Evolutionary conservation across 1,140 invertebrate genomes (phyloP).

Genomic region (Ceratoteleas bidentatus): DNA sequence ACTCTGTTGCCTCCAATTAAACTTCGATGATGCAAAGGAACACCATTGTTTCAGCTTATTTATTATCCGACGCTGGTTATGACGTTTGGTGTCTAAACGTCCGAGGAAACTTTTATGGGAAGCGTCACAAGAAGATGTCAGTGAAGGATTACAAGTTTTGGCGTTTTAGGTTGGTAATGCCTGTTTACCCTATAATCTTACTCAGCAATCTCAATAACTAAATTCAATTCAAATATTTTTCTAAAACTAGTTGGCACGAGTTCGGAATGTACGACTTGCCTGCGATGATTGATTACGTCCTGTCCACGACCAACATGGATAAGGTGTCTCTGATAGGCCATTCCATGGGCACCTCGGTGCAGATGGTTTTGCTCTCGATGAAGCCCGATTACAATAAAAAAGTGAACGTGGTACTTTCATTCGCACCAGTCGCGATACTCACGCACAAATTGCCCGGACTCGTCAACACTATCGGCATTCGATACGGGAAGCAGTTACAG

Average conservation of each 20-base stretch:
- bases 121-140: conserved; percentile 79
- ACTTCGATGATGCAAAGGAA: background rate
- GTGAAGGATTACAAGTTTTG: conserved; percentile 82
- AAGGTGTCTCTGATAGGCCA: conserved; percentile 80
- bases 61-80: conserved; percentile 83
- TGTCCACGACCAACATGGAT: conserved; percentile 79
- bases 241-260: conserved; percentile 81
- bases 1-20: conserved; percentile 4
- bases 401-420: conserved; percentile 78
- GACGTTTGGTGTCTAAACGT: conserved; percentile 88
- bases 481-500: conserved; percentile 73
- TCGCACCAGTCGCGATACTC: conserved; percentile 81
- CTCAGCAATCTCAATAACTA: no score
- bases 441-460: conserved; percentile 70
- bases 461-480: conserved; percentile 63
- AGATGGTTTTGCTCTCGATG: conserved; percentile 78
- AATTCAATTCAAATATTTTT: background rate
- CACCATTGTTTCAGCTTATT: conserved; percentile 52
- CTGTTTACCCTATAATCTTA: no score
- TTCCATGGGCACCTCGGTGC: conserved; percentile 76
- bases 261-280: conserved; percentile 83
- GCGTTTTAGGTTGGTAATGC: conserved; percentile 74
- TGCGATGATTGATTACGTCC: conserved; percentile 83
- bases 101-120: conserved; percentile 85
- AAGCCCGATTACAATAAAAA: conserved; percentile 80